phyloP scores from a whole-genome alignment of 2,113 vertebrate genomes.

The Pelodiscus sinensis region DNA sequence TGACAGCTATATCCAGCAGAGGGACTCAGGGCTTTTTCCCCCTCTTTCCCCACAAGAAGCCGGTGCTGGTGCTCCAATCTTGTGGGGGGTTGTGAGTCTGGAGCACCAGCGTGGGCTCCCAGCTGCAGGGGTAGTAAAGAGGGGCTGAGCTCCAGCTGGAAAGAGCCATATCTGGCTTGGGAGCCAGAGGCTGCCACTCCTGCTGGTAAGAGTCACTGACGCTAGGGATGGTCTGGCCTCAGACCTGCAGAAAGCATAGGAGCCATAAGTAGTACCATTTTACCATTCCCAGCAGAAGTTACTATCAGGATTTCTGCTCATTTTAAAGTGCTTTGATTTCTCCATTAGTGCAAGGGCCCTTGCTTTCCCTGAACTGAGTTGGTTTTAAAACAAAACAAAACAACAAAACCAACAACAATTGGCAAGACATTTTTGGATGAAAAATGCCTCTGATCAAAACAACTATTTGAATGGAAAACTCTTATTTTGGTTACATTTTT shows the following conservation, averaged over 20 bases:
- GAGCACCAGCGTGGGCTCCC: too few relatives aligned
- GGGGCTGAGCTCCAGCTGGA: too few relatives aligned
- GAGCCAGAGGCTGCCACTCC: neutral
- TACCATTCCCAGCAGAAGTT: neutral
- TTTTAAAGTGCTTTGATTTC: neutral
- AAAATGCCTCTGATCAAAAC: neutral
- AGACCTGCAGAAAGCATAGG: neutral
- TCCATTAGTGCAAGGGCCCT: neutral
- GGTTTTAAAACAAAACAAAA: neutral
- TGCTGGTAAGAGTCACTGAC: neutral
- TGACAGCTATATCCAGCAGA: too few relatives aligned
- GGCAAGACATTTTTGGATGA: neutral
- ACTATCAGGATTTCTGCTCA: neutral
- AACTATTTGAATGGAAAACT: neutral
- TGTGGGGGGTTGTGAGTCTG: too few relatives aligned
- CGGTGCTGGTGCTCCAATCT: too few relatives aligned
- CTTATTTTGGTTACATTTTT: neutral
- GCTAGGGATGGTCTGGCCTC: neutral
- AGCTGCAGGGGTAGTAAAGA: too few relatives aligned
- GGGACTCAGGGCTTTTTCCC: too few relatives aligned
- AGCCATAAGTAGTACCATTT: neutral
- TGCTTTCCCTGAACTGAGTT: neutral
- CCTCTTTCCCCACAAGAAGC: too few relatives aligned
- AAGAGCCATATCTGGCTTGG: too few relatives aligned
- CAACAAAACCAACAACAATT: too few relatives aligned